A percentile compares a stretch with the other conserved stretches of the same genome.
These are phyloP conservation scores for Psittacula echo DNA, from an alignment of 2,797 vertebrate genomes.

Conservation along the genomic window DNA sequence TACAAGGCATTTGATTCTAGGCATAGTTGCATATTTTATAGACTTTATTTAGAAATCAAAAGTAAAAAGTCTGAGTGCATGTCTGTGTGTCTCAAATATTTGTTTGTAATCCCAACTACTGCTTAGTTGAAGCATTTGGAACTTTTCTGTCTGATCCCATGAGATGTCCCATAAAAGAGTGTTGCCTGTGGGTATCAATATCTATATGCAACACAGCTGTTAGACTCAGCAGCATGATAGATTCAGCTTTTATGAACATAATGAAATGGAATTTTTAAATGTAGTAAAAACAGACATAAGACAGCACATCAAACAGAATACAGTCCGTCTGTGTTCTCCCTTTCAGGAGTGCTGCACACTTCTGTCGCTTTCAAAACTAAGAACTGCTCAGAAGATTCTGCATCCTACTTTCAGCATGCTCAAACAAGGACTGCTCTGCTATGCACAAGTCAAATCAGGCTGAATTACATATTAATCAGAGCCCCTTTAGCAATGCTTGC, in stretches of 20 bases:
- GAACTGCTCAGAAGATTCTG: neutral
- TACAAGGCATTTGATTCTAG: constrained; percentile 9
- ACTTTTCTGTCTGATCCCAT: constrained; percentile 50
- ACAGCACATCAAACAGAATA: constrained; percentile 55
- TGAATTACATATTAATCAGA: constrained; percentile 30
- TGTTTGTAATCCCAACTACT: constrained; percentile 60
- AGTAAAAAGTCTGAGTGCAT: constrained; percentile 33
- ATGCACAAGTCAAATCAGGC: neutral
- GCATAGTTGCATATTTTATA: constrained; percentile 40
- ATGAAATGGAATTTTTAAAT: constrained; percentile 75
- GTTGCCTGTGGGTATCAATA: constrained; percentile 73
- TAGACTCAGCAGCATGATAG: constrained; percentile 51
- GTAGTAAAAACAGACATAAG: constrained; percentile 59
- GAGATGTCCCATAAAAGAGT: constrained; percentile 68
- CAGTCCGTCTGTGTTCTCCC: constrained; percentile 19
- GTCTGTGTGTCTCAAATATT: constrained; percentile 66
- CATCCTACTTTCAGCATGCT: neutral
- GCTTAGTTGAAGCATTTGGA: constrained; percentile 61
- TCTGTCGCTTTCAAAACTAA: neutral
- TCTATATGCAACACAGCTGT: constrained; percentile 73
- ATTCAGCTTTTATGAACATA: constrained; percentile 66
- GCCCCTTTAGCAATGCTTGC: constrained; percentile 5
- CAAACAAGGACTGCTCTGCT: constrained; percentile 37
- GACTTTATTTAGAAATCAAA: constrained; percentile 65
- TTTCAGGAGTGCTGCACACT: neutral